Percentiles rank a stretch among this genome's conserved stretches.
Conservation (phyloP, 2,888 invertebrate genomes). For the Sinopyrophorus schimmeli region DNA sequence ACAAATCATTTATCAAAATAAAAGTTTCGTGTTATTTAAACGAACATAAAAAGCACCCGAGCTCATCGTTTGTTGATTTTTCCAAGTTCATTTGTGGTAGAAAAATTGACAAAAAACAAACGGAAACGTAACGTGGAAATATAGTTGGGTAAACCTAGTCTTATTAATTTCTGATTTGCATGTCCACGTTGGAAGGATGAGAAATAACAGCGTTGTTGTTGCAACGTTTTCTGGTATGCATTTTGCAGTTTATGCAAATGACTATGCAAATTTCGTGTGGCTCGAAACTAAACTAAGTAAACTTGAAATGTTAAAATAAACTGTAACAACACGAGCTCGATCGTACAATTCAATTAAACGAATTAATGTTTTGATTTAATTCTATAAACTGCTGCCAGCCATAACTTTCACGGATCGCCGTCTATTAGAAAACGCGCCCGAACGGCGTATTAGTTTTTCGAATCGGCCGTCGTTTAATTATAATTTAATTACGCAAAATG, state of each 20-base stretch:
- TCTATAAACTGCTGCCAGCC: conserved; percentile 4
- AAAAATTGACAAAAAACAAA: too few species aligned
- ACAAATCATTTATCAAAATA: too few species aligned
- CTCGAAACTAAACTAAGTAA: conserved; percentile 12
- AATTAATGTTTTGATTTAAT: conserved; percentile 23
- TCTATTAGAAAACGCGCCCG: too few species aligned
- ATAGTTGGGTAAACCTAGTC: conserved; percentile 23
- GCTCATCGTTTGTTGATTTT: too few species aligned
- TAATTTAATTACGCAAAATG: conserved; percentile 11
- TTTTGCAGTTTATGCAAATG: conserved; percentile 28
- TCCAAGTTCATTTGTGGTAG: too few species aligned
- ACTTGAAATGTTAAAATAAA: conserved; percentile 22
- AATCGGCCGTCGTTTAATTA: conserved; percentile 6
- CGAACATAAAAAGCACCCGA: too few species aligned
- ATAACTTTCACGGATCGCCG: background rate
- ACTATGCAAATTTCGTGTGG: conserved; percentile 20
- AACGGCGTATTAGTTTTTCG: too few species aligned
- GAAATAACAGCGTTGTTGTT: conserved; percentile 30
- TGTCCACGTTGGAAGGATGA: conserved; percentile 15
- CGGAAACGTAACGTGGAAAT: too few species aligned
- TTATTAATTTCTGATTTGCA: conserved; percentile 24
- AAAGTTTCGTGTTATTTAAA: too few species aligned
- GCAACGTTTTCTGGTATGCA: conserved; percentile 22
- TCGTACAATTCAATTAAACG: conserved; percentile 17
- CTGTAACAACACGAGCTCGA: conserved; percentile 15